Evolutionary conservation across 2,113 vertebrate species (phyloP), one percentile per base, ranked within the genome.

Genomic region (Macquaria ambigua): DNA sequence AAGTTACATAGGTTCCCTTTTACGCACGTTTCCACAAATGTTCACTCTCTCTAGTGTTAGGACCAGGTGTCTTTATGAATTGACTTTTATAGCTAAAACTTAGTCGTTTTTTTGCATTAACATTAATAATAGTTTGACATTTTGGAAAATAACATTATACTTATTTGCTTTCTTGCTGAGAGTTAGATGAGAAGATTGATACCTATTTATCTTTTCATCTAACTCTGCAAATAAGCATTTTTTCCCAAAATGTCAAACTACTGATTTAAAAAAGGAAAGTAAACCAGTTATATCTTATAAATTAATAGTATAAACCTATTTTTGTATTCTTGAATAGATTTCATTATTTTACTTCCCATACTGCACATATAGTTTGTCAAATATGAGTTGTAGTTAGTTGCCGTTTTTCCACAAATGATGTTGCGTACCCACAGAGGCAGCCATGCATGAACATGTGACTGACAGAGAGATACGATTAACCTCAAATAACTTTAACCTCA

Each of bases 401-500:
- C 16, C 20, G 52, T 74, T 79, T 74, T 55, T 16, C 48, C 59
- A 50, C 50, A 75, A 15, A 64, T 16, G 9, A 56, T 2, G 18
- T 3, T 64, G 21, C 1, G 1, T 48, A 43, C 59, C 28, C 31
- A 31, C 25, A 70, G 12, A 70, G 4, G 6, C 8, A 46, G 18
- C 58, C 14, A 50, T 23, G 74, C 25, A 21, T 79, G 58, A 71
- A 34, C 63, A 85, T 84, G 79, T 80, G 87, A 89, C 59, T 31
- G 72, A 85, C 86, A 81, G 67, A 50, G 20, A 55, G 58, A 84
- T 55, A 55, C 8, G 16, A 79, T 82, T 89, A 72, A 80, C 69
- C 53, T 87, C 59, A 52, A 70, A 69, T 59, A 61, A 62, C 84
- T 68, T 76, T 6, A 59, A 70, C 53, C 59, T 77, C 53, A 76